Base-by-base conservation (phyloP, 2,797 vertebrate genomes). In the Acomys russatus region DNA sequence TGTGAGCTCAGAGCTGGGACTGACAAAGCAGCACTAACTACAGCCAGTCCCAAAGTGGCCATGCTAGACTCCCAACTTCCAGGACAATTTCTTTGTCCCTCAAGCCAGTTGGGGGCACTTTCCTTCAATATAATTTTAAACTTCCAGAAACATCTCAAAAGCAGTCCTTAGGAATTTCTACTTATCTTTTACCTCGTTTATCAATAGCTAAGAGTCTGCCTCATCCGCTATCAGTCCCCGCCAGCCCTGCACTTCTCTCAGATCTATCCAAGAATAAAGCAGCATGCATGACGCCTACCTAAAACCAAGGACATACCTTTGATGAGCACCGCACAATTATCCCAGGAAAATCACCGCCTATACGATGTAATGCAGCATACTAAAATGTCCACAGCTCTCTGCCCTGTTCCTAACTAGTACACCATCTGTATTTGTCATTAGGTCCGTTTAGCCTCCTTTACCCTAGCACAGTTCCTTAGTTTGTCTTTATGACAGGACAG, bases 41-140 rank as follows among this genome's bases (percentile, higher is more conserved):
- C 68, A 64, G 49, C 18, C 25, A 92, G 63, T 28, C 56, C 84
- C 85, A 59, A 20, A 28, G 66, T 15, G 2, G 15, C 9, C 18
- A 59, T 18, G 51, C 79, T 59, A 33, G 33, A 68, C 66, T 49
- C 79, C 12, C 6, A 89, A 76, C 12, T 95, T 77, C 38, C 61
- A 33, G 77, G 74, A 12, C 78, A 92, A 56, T 56, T 77, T 44
- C 44, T 51, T 83, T 78, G 49, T 68, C 30, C 64, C 23, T 83
- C 64, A 76, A 82, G 25, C 80, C 17, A 66, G 11, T 77, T 77
- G 71, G 44, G 66, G 79, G 18, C 86, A 71, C 77, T 88, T 94
- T 66, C 70, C 91, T 95, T 80, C 74, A 17, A 85, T 66, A 79
- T 74, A 76, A 88, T 88, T 95, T 90, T 93, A 93, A 95, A 91